Evolutionary conservation across 23 tunicate genomes (phyloP), one percentile per base, ranked within the genome.

Genomic region (Phallusia fumigata): DNA sequence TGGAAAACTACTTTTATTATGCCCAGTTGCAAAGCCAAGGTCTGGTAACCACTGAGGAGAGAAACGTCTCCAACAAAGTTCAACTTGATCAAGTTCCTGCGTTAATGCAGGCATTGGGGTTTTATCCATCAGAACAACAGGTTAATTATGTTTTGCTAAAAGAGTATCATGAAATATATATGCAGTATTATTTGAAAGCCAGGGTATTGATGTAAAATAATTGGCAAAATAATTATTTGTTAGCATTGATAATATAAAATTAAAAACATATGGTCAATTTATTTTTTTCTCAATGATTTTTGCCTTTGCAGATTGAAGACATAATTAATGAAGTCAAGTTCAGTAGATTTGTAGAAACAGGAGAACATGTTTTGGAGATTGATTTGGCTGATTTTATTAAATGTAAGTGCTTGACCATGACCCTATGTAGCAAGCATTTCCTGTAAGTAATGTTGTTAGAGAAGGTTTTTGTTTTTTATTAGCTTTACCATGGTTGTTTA

Each of bases 111-210:
- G 97, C 97, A 0, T 85, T 97, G 21, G 99, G 99, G 30, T 97
- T 93, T 51, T 97, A 91, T 73, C 99, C 99, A 1, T 80, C 97
- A 1, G 99, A 97, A 80, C 95, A 94, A 75, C 94, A 94, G 85
- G 94, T 89, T 2, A 6, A 40, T 40, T 40, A 44, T 3, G 64
- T 10, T 24, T n/a, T 78, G 32, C 33, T 34, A 19, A 35, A 49
- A 3, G 2, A 19, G 78, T 75, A 35, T 34, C 8, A 8, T 8
- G 10, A 40, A 10, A 3, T 40, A 40, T 40, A n/a, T n/a, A n/a
- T n/a, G n/a, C n/a, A n/a, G n/a, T n/a, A n/a, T n/a, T n/a, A n/a
- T n/a, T n/a, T n/a, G n/a, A n/a, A n/a, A n/a, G n/a, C n/a, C n/a
- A n/a, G n/a, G n/a, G n/a, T n/a, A n/a, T n/a, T n/a, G n/a, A n/a